phyloP scores from a whole-genome alignment of 2,888 invertebrate species.

The Odontothrips loti region DNA sequence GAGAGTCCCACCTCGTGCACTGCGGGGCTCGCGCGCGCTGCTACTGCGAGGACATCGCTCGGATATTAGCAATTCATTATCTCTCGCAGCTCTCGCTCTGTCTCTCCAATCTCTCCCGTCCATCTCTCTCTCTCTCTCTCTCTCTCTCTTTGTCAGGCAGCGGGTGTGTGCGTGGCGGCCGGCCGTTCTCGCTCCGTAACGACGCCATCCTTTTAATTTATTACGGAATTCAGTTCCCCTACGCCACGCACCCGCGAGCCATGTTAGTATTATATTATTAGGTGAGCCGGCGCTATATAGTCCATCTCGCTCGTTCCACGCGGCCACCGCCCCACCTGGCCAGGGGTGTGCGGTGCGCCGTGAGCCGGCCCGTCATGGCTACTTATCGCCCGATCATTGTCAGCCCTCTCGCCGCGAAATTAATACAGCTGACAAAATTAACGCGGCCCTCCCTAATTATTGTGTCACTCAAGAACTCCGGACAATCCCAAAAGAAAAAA shows the following conservation, averaged over 20 bases:
- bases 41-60: neutral
- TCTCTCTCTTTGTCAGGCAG: neutral
- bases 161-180: neutral
- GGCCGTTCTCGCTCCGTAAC: neutral
- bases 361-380: neutral
- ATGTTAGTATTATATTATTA: conserved; percentile 38
- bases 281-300: conserved; percentile 34
- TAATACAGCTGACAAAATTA: too few relatives aligned
- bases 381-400: too few relatives aligned
- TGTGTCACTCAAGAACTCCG: too few relatives aligned
- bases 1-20: too few relatives aligned
- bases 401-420: too few relatives aligned
- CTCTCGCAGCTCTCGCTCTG: neutral
- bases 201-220: conserved; percentile 2
- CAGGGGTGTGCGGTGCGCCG: neutral
- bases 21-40: neutral
- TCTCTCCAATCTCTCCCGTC: conserved; percentile 13
- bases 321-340: conserved; percentile 14
- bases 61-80: conserved; percentile 31
- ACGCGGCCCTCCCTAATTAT: too few relatives aligned
- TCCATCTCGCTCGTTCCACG: neutral
- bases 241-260: neutral
- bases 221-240: neutral
- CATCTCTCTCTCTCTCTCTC: conserved; percentile 5
- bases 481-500: neutral